phyloP scores from a whole-genome alignment of 2,888 invertebrate genomes.

The Netelia fuscicornis region DNA sequence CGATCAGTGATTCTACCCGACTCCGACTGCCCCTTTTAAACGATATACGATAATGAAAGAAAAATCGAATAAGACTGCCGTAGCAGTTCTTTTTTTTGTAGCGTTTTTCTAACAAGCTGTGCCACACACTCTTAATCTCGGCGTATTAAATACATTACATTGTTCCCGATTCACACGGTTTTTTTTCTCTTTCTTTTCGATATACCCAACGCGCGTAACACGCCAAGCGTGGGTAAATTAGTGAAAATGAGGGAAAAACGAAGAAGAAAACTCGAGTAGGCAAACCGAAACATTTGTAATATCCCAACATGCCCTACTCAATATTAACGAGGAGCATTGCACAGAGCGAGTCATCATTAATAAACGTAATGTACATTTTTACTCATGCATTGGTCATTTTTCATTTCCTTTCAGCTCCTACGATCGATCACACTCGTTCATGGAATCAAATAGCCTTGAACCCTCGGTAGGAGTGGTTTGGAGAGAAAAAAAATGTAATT shows the following conservation, averaged over 20 bases:
- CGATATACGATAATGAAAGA: conserved; percentile 46
- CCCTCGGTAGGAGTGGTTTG: no score
- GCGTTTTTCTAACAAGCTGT: conserved; percentile 74
- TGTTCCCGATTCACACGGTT: conserved; percentile 17
- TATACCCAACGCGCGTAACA: conserved; percentile 57
- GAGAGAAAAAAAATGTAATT: no score
- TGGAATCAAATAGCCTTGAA: no score
- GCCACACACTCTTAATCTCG: conserved; percentile 65
- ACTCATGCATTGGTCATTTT: conserved; percentile 47
- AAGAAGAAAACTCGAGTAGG: conserved; percentile 52
- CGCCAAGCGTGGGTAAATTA: conserved; percentile 18
- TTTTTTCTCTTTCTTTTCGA: conserved; percentile 3
- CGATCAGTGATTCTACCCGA: conserved; percentile 31
- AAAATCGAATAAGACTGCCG: conserved; percentile 68
- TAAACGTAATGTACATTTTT: conserved; percentile 84
- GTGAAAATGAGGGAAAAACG: conserved; percentile 40
- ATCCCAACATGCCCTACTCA: conserved; percentile 69
- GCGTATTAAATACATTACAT: conserved; percentile 41
- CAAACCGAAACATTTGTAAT: conserved; percentile 70
- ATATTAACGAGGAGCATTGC: conserved; percentile 67
- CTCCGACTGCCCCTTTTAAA: conserved; percentile 26
- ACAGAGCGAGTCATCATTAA: conserved; percentile 76
- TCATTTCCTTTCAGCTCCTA: conserved; percentile 10
- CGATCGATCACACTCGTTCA: conserved; percentile 16
- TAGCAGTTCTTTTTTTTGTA: conserved; percentile 71